phyloP scores from a whole-genome alignment of 2,888 invertebrate genomes.

The Temnothorax rugatulus region DNA sequence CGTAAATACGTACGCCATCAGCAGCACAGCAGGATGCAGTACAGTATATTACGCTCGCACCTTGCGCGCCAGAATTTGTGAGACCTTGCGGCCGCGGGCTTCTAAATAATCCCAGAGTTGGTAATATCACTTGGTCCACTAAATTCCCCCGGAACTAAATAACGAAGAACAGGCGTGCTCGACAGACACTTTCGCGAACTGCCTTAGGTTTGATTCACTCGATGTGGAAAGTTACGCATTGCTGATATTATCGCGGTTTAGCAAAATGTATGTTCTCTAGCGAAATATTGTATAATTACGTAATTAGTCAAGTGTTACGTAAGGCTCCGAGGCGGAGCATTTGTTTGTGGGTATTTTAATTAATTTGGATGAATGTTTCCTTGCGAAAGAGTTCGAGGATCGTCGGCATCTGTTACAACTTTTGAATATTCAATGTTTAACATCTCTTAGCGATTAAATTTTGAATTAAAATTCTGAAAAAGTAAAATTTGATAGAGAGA shows the following conservation, averaged over 20 bases:
- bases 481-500: neutral
- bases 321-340: too few relatives aligned
- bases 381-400: neutral
- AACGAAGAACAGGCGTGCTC: slow-evolving; percentile 56
- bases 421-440: slow-evolving; percentile 41
- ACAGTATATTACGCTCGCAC: slow-evolving; percentile 38
- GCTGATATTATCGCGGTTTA: neutral
- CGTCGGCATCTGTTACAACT: slow-evolving; percentile 19
- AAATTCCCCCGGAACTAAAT: slow-evolving; percentile 69
- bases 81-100: slow-evolving; percentile 68
- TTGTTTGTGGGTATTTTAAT: slow-evolving; percentile 5
- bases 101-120: slow-evolving; percentile 76
- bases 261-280: neutral
- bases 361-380: slow-evolving; percentile 7
- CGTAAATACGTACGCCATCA: slow-evolving; percentile 56
- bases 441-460: neutral
- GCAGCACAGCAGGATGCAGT: neutral
- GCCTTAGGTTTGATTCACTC: slow-evolving; percentile 44
- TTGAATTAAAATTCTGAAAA: slow-evolving; percentile 27
- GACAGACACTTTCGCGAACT: slow-evolving; percentile 63
- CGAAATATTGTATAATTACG: neutral
- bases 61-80: slow-evolving; percentile 68
- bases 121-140: slow-evolving; percentile 74
- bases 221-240: neutral
- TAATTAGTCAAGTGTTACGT: neutral